Conservation (phyloP, 1,140 invertebrate genomes). For the Grapholita molesta region DNA sequence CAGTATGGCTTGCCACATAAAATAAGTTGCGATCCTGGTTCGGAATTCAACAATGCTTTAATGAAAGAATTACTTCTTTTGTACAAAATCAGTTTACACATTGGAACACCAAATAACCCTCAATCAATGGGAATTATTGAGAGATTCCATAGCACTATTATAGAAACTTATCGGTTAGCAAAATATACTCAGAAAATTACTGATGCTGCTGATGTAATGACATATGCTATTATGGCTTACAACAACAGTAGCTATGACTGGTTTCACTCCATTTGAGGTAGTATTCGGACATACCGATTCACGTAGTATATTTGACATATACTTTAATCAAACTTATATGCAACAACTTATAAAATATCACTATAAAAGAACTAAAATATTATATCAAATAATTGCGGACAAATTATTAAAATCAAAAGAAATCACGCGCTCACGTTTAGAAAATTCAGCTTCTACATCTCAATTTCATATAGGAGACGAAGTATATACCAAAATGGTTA, state of each 20-base stretch:
- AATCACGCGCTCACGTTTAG: neutral
- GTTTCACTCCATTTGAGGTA: conserved; percentile 36
- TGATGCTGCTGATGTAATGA: conserved; percentile 26
- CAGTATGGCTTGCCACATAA: too few relatives aligned
- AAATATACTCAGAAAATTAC: conserved; percentile 22
- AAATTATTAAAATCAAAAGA: neutral
- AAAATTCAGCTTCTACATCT: neutral
- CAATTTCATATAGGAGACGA: neutral
- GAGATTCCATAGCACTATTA: too few relatives aligned
- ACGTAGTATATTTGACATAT: neutral
- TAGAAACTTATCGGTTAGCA: too few relatives aligned
- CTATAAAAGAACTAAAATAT: neutral
- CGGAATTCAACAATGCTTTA: too few relatives aligned
- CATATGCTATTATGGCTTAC: conserved; percentile 36
- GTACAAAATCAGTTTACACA: too few relatives aligned
- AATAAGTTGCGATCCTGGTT: too few relatives aligned
- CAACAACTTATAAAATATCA: neutral
- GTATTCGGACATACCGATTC: conserved; percentile 31
- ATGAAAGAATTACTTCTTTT: too few relatives aligned
- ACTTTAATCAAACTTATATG: neutral
- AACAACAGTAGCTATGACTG: conserved; percentile 31
- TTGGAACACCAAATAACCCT: too few relatives aligned
- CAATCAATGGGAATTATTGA: too few relatives aligned
- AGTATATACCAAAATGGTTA: neutral
- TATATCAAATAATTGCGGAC: neutral